Base-by-base conservation (phyloP, 2,113 vertebrate species). In the Dendrocopos noguchii region DNA sequence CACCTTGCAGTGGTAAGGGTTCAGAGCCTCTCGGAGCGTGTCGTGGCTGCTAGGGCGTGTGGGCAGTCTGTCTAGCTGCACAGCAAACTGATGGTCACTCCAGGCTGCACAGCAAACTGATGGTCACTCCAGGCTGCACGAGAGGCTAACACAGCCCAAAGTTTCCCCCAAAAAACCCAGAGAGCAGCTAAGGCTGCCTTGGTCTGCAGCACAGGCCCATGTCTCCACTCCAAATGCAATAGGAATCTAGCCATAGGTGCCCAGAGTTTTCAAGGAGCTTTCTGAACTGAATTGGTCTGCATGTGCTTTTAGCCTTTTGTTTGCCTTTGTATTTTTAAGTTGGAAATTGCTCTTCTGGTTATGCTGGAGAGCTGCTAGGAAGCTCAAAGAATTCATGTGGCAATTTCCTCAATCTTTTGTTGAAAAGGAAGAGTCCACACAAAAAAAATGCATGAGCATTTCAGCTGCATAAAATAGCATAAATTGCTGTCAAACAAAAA, bases 401-500 rank as follows among this genome's bases (percentile, higher is more conserved):
- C 60, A 85, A 91, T 94, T 94, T 94, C 82, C 89, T 91, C 93
- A 24, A 50, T 34, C 82, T 91, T 94, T 87, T 80, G 89, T 81
- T 75, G 65, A n/a, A 79, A 93, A 87, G 56, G 80, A 75, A 79
- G 68, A 93, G 89, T 59, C 68, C 75, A 55, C 50, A 57, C 53
- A 79, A 27, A 15, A 60, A 60, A 92, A 90, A 47, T 28, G 64
- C 78, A 44, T 80, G 28, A 83, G 76, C 73, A 90, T 91, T 76
- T 82, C 90, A 92, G 89, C 84, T 93, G 84, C 66, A 76, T 80
- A 94, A 94, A 92, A 92, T 59, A 88, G 63, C 3, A 2, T 20
- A 88, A 95, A 94, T 83, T 86, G 80, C 94, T 90, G 90, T 84
- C 90, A 95, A 91, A 93, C 88, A 90, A 91, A 93, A 91, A 81